These are phyloP conservation scores for Brachyrhaphis roseni DNA, from an alignment of 2,797 vertebrate species.

Conservation along the genomic window DNA sequence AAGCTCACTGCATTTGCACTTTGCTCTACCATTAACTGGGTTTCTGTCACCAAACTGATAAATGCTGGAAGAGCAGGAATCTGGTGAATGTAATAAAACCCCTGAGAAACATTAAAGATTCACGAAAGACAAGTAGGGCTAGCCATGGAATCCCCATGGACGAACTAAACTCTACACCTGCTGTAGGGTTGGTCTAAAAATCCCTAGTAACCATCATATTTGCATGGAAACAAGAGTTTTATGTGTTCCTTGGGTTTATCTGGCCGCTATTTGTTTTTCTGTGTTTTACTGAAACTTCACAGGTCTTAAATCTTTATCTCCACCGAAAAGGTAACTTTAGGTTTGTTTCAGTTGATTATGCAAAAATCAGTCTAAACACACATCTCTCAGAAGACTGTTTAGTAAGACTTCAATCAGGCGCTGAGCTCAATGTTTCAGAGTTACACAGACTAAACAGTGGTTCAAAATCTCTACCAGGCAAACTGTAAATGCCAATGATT, in stretches of 20 bases:
- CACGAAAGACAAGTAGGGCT: not conserved
- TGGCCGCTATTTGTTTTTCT: constrained; percentile 25
- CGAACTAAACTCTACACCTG: not conserved
- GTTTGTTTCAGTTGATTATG: constrained; percentile 24
- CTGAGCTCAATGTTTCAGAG: not conserved
- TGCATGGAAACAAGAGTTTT: not conserved
- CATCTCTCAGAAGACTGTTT: constrained; percentile 15
- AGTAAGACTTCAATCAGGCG: not conserved
- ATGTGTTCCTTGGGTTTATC: constrained; percentile 16
- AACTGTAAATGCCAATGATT: not conserved
- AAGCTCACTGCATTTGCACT: constrained; percentile 52
- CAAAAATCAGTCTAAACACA: constrained; percentile 26
- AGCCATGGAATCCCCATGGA: not conserved
- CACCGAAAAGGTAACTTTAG: constrained; percentile 46
- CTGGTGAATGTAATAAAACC: not conserved
- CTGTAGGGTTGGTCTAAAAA: not conserved
- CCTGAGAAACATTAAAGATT: not conserved
- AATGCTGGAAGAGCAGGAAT: constrained; percentile 18
- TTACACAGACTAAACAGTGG: not conserved
- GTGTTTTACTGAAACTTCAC: constrained; percentile 11
- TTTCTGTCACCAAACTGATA: constrained; percentile 16
- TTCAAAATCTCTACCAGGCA: not conserved
- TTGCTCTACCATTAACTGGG: constrained; percentile 29
- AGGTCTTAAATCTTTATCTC: constrained; percentile 48
- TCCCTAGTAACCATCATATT: not conserved